phyloP scores from a whole-genome alignment of 2,888 invertebrate species.

The Cinara cedri region DNA sequence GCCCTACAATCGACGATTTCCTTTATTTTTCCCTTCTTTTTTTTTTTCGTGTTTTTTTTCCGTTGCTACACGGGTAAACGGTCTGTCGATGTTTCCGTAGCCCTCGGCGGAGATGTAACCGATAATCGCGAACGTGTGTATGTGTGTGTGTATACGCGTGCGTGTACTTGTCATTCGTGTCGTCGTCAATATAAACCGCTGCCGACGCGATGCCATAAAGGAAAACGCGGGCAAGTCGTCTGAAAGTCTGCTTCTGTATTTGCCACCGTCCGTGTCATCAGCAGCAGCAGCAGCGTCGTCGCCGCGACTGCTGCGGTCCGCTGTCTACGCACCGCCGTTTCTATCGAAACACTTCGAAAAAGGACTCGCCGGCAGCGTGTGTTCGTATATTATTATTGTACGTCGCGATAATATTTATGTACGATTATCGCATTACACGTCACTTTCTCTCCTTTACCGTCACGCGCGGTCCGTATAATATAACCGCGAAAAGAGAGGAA shows the following conservation, averaged over 20 bases:
- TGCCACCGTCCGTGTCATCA: neutral
- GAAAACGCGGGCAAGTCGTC: constrained; percentile 43
- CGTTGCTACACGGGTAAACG: neutral
- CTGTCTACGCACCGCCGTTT: neutral
- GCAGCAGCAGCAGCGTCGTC: no score
- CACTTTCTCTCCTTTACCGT: constrained; percentile 40
- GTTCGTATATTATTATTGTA: neutral
- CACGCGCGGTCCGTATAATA: constrained; percentile 13
- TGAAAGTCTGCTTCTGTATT: constrained; percentile 22
- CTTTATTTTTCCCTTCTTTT: no score
- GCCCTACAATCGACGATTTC: no score
- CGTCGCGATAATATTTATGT: no score
- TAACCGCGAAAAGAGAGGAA: neutral
- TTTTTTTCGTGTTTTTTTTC: neutral
- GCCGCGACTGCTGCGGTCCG: neutral
- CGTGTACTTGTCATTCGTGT: constrained; percentile 34
- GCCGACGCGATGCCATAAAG: constrained; percentile 26
- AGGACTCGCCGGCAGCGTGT: neutral
- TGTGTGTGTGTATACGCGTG: neutral
- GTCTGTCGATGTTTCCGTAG: neutral
- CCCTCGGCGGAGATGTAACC: neutral
- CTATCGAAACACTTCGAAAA: constrained; percentile 19
- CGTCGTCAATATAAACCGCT: constrained; percentile 26
- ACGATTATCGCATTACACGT: constrained; percentile 27
- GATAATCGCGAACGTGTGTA: neutral